Conservation (phyloP, 2,888 invertebrate species). For the Cryptophagus acutangulus region DNA sequence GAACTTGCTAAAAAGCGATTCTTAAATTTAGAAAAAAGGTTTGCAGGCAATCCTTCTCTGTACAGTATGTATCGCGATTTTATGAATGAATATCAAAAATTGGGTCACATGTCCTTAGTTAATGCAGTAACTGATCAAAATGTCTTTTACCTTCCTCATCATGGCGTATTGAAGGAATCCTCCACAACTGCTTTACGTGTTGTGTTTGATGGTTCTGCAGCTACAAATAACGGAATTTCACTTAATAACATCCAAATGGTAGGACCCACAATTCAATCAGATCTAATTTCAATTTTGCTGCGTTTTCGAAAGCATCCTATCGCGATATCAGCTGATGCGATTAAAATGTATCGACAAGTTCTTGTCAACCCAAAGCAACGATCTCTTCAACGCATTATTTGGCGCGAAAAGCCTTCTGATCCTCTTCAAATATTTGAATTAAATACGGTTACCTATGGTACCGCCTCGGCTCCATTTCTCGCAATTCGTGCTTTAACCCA, state of each 20-base stretch:
- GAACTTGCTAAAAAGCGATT: background rate
- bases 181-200: conserved; percentile 17
- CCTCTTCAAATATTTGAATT: conserved; percentile 19
- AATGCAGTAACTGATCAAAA: background rate
- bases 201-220: conserved; percentile 17
- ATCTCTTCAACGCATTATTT: background rate
- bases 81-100: conserved; percentile 15
- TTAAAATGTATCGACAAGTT: conserved; percentile 2
- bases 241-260: too few species aligned
- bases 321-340: background rate
- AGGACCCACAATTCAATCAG: too few species aligned
- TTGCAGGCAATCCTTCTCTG: conserved; percentile 2
- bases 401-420: background rate
- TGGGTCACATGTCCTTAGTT: conserved; percentile 11
- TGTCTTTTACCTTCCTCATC: conserved; percentile 16
- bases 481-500: too few species aligned
- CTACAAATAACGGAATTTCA: conserved; percentile 10
- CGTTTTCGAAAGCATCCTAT: background rate
- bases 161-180: conserved; percentile 12
- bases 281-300: too few species aligned
- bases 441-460: too few species aligned
- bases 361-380: background rate
- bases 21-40: background rate
- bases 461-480: too few species aligned
- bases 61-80: conserved; percentile 12